Conservation (phyloP, 1,140 invertebrate species). For the silkworm (Bombyx mori) region ASM3026992v2 NC_085119.1:6143501-6144000, state of each 20-base stretch:
- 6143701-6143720: not conserved
- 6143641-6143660: too few relatives aligned
- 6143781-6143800: conserved; percentile 4
- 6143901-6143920: conserved; percentile 35
- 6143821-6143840: conserved; percentile 34
- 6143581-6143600: too few relatives aligned
- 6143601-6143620: too few relatives aligned
- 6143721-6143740: too few relatives aligned
- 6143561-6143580: too few relatives aligned
- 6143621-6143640: too few relatives aligned
- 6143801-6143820: conserved; percentile 40
- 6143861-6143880: conserved; percentile 17
- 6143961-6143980: conserved; percentile 55
- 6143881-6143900: conserved; percentile 22
- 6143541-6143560: too few relatives aligned
- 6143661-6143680: not conserved
- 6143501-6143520: too few relatives aligned
- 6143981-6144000: conserved; percentile 51
- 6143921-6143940: conserved; percentile 43
- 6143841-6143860: conserved; percentile 16
- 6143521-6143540: too few relatives aligned
- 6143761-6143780: not conserved
- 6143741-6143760: not conserved
- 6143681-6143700: not conserved
- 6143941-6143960: conserved; percentile 69